phyloP scores from a whole-genome alignment of 1,140 invertebrate species.

The Limonius californicus region DNA sequence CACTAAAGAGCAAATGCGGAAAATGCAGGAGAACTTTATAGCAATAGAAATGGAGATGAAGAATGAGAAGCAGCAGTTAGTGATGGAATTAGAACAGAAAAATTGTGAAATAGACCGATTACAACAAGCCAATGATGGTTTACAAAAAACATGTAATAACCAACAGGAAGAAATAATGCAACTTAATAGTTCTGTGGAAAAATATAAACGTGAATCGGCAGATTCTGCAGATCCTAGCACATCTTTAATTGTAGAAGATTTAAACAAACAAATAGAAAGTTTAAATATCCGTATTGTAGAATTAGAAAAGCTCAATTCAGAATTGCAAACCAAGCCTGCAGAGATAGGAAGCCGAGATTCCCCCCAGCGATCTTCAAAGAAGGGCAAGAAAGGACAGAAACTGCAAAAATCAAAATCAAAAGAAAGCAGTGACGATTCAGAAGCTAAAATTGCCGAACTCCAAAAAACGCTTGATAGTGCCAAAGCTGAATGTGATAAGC shows the following conservation, averaged over 20 bases:
- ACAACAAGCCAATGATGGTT: background rate
- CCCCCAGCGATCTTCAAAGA: background rate
- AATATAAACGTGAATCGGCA: background rate
- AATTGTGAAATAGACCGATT: conserved; percentile 54
- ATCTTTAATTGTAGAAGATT: background rate
- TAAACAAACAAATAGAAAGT: background rate
- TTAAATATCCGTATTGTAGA: background rate
- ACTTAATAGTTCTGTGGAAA: no score
- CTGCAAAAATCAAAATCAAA: background rate
- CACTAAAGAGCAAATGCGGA: conserved; percentile 73
- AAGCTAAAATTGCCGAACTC: conserved; percentile 42
- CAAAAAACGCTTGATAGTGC: conserved; percentile 49
- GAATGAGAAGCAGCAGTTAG: conserved; percentile 59
- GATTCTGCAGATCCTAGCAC: background rate
- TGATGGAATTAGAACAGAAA: conserved; percentile 54
- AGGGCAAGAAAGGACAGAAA: background rate
- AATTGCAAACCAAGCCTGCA: background rate
- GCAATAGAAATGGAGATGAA: conserved; percentile 67
- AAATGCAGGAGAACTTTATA: conserved; percentile 75
- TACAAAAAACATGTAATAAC: background rate
- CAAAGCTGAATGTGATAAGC: conserved; percentile 11
- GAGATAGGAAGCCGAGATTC: background rate
- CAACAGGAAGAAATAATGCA: background rate
- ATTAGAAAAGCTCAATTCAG: background rate
- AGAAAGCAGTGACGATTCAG: conserved; percentile 24